phyloP scores from a whole-genome alignment of 2,113 vertebrate species.

The Mesoclemmys tuberculata region DNA sequence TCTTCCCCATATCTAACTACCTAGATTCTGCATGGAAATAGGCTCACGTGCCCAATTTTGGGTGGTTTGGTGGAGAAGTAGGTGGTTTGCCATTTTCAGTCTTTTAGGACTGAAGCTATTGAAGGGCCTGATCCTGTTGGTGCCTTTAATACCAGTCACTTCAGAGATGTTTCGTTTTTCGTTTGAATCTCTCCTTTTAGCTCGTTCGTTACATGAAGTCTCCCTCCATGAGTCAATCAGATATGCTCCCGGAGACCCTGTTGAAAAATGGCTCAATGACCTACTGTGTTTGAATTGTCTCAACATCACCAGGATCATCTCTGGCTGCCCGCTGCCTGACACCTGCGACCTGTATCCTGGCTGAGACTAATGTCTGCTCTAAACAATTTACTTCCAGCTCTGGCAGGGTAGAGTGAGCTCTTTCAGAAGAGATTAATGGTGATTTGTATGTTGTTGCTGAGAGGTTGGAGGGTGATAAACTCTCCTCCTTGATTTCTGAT shows the following conservation, averaged over 20 bases:
- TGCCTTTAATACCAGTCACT: neutral
- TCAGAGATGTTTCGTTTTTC: neutral
- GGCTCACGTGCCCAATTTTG: neutral
- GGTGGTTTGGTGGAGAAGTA: neutral
- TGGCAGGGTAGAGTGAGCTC: neutral
- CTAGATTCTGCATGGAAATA: neutral
- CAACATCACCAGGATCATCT: conserved; percentile 91
- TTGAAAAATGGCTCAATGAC: conserved; percentile 98
- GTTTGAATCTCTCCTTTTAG: conserved; percentile 67
- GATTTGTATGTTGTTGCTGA: neutral
- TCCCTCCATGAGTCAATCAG: conserved; percentile 96
- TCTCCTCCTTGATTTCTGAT: neutral
- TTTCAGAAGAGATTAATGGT: neutral
- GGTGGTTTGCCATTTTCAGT: neutral
- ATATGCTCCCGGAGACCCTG: conserved; percentile 89
- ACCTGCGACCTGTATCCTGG: conserved; percentile 96
- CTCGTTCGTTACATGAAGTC: conserved; percentile 89
- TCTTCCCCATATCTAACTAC: neutral
- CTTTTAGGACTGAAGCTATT: neutral
- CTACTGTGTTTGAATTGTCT: conserved; percentile 95
- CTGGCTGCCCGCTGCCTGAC: conserved; percentile 94
- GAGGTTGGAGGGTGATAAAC: neutral
- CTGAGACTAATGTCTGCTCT: accelerated
- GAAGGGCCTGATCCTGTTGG: neutral
- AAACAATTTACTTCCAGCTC: neutral